phyloP scores from a whole-genome alignment of 2,113 vertebrate species.

The Platysternon megacephalum region DNA sequence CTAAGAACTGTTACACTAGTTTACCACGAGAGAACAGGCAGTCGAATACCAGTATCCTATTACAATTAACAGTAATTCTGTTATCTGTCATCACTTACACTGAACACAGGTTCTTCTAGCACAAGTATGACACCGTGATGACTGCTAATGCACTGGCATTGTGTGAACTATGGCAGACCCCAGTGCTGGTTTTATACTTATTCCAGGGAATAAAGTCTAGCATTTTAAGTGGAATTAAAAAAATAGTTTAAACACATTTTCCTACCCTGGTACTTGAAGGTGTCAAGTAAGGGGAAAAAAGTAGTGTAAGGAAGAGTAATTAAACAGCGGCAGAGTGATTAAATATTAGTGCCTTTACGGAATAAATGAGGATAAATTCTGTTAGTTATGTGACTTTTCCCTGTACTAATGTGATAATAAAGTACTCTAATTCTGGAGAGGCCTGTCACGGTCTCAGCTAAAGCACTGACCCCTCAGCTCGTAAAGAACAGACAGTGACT shows the following conservation, averaged over 20 bases:
- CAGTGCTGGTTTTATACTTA: slow-evolving; percentile 38
- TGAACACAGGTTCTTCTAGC: slow-evolving; percentile 73
- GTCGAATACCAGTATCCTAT: slow-evolving; percentile 52
- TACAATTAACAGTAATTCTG: slow-evolving; percentile 72
- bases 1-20: slow-evolving; percentile 51
- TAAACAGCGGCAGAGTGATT: slow-evolving; percentile 64
- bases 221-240: slow-evolving; percentile 45
- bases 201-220: slow-evolving; percentile 52
- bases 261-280: slow-evolving; percentile 6
- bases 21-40: slow-evolving; percentile 63
- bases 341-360: slow-evolving; percentile 63
- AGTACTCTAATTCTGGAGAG: slow-evolving; percentile 62
- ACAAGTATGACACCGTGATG: slow-evolving; percentile 39
- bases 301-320: slow-evolving; percentile 70
- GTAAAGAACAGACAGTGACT: slow-evolving; percentile 45
- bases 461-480: slow-evolving; percentile 64
- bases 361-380: slow-evolving; percentile 79
- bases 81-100: slow-evolving; percentile 77
- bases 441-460: slow-evolving; percentile 69
- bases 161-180: slow-evolving; percentile 73
- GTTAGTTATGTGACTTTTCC: slow-evolving; percentile 76
- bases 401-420: slow-evolving; percentile 75
- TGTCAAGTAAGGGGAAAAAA: slow-evolving; percentile 17
- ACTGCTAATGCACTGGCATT: slow-evolving; percentile 78
- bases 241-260: slow-evolving; percentile 52